These are phyloP conservation scores for Melinaea menophilus DNA, from an alignment of 2,888 invertebrate genomes.

Conservation along the genomic window DNA sequence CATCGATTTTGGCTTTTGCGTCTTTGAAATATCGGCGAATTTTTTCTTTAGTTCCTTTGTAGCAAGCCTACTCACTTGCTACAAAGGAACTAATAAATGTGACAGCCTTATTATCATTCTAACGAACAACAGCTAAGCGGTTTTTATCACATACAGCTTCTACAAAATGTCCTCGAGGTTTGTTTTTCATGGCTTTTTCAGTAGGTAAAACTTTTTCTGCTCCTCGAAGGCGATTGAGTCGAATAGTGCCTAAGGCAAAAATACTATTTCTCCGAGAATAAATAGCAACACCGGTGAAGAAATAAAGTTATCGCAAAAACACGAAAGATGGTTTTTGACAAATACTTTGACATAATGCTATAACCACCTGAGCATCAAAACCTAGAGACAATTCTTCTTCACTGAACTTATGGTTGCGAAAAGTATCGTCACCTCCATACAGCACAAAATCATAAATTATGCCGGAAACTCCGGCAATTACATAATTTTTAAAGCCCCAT, in stretches of 20 bases:
- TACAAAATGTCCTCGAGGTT: too few relatives aligned
- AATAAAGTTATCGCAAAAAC: conserved; percentile 1
- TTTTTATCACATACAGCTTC: conserved; percentile 17
- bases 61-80: conserved; percentile 16
- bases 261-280: conserved; percentile 6
- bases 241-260: conserved; percentile 14
- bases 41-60: conserved; percentile 15
- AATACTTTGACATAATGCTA: too few relatives aligned
- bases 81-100: conserved; percentile 26
- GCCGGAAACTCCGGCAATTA: conserved; percentile 26
- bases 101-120: conserved; percentile 33
- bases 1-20: conserved; percentile 1
- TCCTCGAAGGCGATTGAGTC: neutral
- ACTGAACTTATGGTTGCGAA: neutral
- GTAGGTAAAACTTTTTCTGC: too few relatives aligned
- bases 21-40: conserved; percentile 21
- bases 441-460: conserved; percentile 22
- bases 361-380: too few relatives aligned
- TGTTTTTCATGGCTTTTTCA: too few relatives aligned
- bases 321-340: neutral
- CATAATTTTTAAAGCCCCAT: conserved; percentile 25
- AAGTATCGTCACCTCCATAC: conserved; percentile 20
- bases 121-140: conserved; percentile 23
- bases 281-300: conserved; percentile 7
- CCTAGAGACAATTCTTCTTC: neutral